Conservation (phyloP, 2,797 vertebrate species). For the Clarias pachynema region DNA sequence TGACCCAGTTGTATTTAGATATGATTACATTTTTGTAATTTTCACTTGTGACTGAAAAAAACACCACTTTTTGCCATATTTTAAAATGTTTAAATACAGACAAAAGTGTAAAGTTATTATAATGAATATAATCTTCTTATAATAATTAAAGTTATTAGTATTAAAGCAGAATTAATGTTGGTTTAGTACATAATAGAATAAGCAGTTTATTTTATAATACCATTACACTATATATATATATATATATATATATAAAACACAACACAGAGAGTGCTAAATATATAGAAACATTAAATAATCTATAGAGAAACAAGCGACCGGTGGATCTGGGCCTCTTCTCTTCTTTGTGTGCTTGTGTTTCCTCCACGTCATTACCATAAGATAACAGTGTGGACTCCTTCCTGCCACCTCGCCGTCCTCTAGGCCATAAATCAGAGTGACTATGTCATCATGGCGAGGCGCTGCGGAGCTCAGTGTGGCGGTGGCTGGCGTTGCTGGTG, state of each 20-base stretch:
- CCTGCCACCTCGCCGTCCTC: slow-evolving; percentile 65
- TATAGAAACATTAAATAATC: neutral
- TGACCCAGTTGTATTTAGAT: slow-evolving; percentile 13
- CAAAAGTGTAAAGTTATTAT: neutral
- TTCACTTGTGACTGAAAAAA: neutral
- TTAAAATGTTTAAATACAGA: neutral
- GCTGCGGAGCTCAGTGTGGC: slow-evolving; percentile 87
- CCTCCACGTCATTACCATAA: slow-evolving; percentile 88
- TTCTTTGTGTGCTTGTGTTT: slow-evolving; percentile 76
- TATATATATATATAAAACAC: slow-evolving; percentile 26
- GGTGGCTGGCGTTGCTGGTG: slow-evolving; percentile 91
- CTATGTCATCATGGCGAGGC: slow-evolving; percentile 94
- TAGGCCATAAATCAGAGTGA: slow-evolving; percentile 95
- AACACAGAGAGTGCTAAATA: neutral
- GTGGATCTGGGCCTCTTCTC: slow-evolving; percentile 66
- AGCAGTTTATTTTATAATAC: too few relatives aligned
- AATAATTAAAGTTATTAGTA: too few relatives aligned
- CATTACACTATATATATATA: too few relatives aligned
- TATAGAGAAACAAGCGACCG: slow-evolving; percentile 60
- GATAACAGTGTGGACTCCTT: slow-evolving; percentile 76
- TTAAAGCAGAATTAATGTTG: neutral
- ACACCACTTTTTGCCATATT: neutral
- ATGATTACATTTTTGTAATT: slow-evolving; percentile 23
- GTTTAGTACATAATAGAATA: too few relatives aligned
- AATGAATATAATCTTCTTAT: too few relatives aligned